Conservation (phyloP, 1,140 invertebrate genomes). For the Tigriopus japonicus region DNA sequence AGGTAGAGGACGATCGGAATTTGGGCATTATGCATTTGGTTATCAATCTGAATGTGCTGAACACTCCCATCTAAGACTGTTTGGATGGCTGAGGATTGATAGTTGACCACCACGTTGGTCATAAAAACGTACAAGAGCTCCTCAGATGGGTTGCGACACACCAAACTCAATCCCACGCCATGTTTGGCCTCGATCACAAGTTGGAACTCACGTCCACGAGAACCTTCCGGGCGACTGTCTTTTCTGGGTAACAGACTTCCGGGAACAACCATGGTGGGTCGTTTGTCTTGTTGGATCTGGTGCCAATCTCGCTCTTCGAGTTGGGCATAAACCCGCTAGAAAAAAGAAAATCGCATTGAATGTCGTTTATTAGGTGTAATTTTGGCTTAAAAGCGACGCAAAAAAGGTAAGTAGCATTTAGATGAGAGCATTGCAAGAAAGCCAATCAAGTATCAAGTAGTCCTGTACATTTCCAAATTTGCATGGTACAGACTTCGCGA, state of each 20-base stretch:
- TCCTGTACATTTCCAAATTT: too few relatives aligned
- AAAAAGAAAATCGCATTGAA: too few relatives aligned
- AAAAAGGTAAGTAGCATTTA: too few relatives aligned
- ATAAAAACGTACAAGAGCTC: slow-evolving; percentile 68
- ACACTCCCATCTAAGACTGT: slow-evolving; percentile 52
- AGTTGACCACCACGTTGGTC: slow-evolving; percentile 46
- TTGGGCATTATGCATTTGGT: slow-evolving; percentile 67
- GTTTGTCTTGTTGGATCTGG: too few relatives aligned
- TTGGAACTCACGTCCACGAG: background rate
- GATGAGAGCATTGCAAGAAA: too few relatives aligned
- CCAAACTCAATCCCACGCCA: slow-evolving; percentile 17
- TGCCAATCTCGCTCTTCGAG: background rate
- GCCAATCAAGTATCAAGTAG: too few relatives aligned
- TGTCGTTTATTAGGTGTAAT: too few relatives aligned
- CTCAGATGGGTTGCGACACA: slow-evolving; percentile 36
- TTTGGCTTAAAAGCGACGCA: too few relatives aligned
- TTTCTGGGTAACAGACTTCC: too few relatives aligned
- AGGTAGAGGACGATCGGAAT: slow-evolving; percentile 64
- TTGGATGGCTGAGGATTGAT: slow-evolving; percentile 32
- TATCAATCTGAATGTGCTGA: slow-evolving; percentile 61
- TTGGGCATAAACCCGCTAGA: background rate
- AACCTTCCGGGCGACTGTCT: background rate
- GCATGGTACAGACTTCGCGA: too few relatives aligned
- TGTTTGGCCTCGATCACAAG: slow-evolving; percentile 6
- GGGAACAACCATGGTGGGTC: too few relatives aligned